phyloP scores from a whole-genome alignment of 2,888 invertebrate genomes.

The Ischnura elegans region DNA sequence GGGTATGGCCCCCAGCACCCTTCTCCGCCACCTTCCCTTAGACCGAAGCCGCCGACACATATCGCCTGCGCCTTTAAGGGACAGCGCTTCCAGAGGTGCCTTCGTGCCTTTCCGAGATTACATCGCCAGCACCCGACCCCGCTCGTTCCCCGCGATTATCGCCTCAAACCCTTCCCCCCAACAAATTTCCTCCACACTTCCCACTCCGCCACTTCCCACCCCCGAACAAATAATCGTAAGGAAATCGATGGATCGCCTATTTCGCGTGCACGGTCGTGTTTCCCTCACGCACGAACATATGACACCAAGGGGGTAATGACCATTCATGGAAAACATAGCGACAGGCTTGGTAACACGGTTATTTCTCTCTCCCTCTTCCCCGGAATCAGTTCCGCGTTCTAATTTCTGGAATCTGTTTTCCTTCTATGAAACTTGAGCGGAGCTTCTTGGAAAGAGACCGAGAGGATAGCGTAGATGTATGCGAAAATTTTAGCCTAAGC shows the following conservation, averaged over 20 bases:
- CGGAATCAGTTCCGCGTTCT: neutral
- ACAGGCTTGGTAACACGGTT: neutral
- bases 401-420: neutral
- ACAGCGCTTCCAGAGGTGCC: slow-evolving; percentile 21
- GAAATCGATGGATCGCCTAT: slow-evolving; percentile 15
- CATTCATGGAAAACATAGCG: neutral
- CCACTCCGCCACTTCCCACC: neutral
- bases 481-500: neutral
- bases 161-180: neutral
- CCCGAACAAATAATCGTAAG: slow-evolving; percentile 15
- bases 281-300: neutral
- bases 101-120: slow-evolving; percentile 13
- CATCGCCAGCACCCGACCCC: neutral
- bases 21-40: neutral
- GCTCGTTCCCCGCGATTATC: neutral
- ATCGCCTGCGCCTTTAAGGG: neutral
- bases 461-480: neutral
- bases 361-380: neutral
- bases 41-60: neutral
- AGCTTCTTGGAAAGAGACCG: neutral
- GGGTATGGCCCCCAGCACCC: slow-evolving; percentile 12
- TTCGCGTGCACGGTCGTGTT: neutral
- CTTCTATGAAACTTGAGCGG: neutral
- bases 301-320: neutral
- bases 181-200: neutral